Base-by-base conservation (phyloP, 2,113 vertebrate species). In the Propithecus coquereli region DNA sequence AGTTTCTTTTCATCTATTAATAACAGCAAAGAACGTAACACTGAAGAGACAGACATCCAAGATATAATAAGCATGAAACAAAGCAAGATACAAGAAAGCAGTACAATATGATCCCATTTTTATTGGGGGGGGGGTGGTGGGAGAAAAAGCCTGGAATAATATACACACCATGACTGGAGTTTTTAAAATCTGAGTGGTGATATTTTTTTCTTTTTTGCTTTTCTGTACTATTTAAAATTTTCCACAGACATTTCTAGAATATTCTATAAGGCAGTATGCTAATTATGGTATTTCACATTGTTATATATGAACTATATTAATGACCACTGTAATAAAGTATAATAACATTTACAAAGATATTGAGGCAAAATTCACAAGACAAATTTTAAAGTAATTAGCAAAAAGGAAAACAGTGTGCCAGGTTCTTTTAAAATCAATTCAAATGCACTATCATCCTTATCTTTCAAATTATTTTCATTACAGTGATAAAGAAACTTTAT, bases 401-500 rank as follows among this genome's bases (percentile, higher is more conserved):
- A 89, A 96, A 88, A 37, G 22, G 22, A 85, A 89, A 94, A 74
- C 2, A 92, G 25, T 18, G 4, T 8, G 4, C n/a, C 63, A 93
- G 18, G 71, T 63, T 91, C 63, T 80, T 22, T 50, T 16, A 93
- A 92, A 94, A 50, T n/a, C 66, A 68, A 68, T 50, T 73, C 73
- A 85, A 94, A 90, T 50, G 20, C 13, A 87, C 9, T 57, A 66
- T 40, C 20, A 76, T 65, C 25, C 77, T 83, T 87, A 96, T 87
- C 85, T 82, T 54, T 76, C 45, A 85, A 79, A 74, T 65, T 82
- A 90, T 43, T 79, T 96, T 94, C 50, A 89, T 16, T 93, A 82
- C 66, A 88, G 23, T 86, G 30, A 37, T 86, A 65, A 79, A 96
- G 47, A 91, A 82, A 90, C 13, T 76, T 90, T 6, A 87, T 50